Evolutionary conservation across 2,113 vertebrate genomes (phyloP).

Genomic region (Mirza zaza): DNA sequence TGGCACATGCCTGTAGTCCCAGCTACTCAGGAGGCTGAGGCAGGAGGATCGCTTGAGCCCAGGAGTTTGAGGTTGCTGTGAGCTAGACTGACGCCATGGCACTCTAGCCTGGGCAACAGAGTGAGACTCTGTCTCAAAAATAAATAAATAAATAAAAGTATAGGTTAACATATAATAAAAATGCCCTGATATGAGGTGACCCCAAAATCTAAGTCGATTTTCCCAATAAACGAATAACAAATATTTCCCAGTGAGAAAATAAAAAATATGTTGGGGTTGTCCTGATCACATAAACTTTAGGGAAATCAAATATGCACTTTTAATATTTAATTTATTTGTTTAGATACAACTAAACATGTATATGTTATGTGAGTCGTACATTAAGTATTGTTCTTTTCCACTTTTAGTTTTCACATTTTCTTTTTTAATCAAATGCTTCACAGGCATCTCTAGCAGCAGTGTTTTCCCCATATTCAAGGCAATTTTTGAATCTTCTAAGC

Average conservation of each 20-base stretch:
- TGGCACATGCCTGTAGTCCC: too few species aligned
- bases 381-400: neutral
- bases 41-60: too few species aligned
- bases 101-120: too few species aligned
- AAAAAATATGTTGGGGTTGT: neutral
- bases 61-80: too few species aligned
- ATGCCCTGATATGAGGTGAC: neutral
- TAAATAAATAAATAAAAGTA: too few species aligned
- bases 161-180: neutral
- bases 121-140: too few species aligned
- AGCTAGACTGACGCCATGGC: too few species aligned
- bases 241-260: neutral
- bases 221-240: neutral
- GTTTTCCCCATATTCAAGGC: too few species aligned
- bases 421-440: neutral
- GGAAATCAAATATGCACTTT: neutral
- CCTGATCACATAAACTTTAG: neutral
- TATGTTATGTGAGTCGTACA: neutral
- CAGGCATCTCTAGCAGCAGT: too few species aligned
- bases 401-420: neutral
- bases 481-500: too few species aligned
- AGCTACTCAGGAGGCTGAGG: too few species aligned
- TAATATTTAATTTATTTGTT: neutral
- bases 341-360: neutral
- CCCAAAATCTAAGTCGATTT: neutral